phyloP scores from a whole-genome alignment of 2,888 invertebrate genomes.

The Heteromurus nitidus region DNA sequence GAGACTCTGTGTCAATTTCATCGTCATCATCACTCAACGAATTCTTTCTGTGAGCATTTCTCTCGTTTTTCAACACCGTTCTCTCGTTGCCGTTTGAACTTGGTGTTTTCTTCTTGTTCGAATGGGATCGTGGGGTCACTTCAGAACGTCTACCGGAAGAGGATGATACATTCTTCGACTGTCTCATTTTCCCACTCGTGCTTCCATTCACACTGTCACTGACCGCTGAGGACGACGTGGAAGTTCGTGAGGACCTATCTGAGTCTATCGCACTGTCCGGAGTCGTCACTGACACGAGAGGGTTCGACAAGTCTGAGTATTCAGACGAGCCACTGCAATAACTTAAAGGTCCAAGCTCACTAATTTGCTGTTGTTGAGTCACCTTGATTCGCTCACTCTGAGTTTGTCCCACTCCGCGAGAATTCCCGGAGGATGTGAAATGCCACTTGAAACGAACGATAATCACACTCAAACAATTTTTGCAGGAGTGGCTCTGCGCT shows the following conservation, averaged over 20 bases:
- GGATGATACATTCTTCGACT: slow-evolving; percentile 2
- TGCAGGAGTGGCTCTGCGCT: slow-evolving; percentile 92
- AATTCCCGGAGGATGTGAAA: slow-evolving; percentile 26
- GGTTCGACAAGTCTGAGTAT: slow-evolving; percentile 71
- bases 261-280: slow-evolving; percentile 73
- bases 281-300: slow-evolving; percentile 72
- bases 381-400: slow-evolving; percentile 40
- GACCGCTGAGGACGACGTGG: slow-evolving; percentile 46
- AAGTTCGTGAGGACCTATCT: slow-evolving; percentile 67
- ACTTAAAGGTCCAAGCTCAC: slow-evolving; percentile 71
- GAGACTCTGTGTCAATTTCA: slow-evolving; percentile 71
- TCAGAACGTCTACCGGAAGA: not conserved
- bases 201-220: slow-evolving; percentile 61
- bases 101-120: not conserved
- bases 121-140: not conserved
- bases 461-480: slow-evolving; percentile 90
- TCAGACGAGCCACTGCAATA: slow-evolving; percentile 72
- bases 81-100: not conserved
- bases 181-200: not conserved
- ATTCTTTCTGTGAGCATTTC: slow-evolving; percentile 42
- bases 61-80: slow-evolving; percentile 33
- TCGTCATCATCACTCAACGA: slow-evolving; percentile 68
- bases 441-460: slow-evolving; percentile 80
- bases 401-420: too few relatives aligned
- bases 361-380: slow-evolving; percentile 32